phyloP scores from a whole-genome alignment of 2,888 invertebrate genomes.

The Sycophila texana region DNA sequence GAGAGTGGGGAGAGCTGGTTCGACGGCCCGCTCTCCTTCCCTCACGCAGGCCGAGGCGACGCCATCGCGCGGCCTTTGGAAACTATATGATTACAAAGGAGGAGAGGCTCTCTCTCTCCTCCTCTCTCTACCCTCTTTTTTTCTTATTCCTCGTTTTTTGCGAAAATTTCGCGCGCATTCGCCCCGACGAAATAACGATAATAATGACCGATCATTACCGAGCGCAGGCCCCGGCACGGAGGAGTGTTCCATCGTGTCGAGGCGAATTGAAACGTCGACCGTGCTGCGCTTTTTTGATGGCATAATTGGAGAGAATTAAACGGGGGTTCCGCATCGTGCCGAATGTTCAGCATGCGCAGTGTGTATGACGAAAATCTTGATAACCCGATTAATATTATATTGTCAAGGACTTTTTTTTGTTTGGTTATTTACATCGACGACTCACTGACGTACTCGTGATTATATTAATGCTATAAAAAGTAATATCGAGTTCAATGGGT shows the following conservation, averaged over 20 bases:
- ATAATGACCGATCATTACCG: slow-evolving; percentile 48
- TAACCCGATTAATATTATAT: neutral
- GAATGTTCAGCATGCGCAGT: slow-evolving; percentile 15
- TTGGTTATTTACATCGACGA: no score
- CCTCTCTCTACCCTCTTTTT: neutral
- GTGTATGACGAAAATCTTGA: neutral
- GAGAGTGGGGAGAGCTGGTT: slow-evolving; percentile 73
- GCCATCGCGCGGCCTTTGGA: slow-evolving; percentile 71
- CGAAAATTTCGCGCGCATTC: slow-evolving; percentile 59
- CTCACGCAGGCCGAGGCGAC: slow-evolving; percentile 63
- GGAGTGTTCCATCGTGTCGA: neutral
- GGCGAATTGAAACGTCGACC: slow-evolving; percentile 51
- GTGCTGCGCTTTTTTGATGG: slow-evolving; percentile 32
- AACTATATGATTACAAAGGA: slow-evolving; percentile 69
- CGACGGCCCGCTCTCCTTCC: slow-evolving; percentile 71
- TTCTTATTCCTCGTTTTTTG: slow-evolving; percentile 55
- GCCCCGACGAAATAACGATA: slow-evolving; percentile 26
- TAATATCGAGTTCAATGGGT: no score
- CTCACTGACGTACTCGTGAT: no score
- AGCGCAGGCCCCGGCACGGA: neutral
- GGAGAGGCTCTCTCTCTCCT: slow-evolving; percentile 2
- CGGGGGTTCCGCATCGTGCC: slow-evolving; percentile 36
- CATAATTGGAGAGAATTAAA: slow-evolving; percentile 52
- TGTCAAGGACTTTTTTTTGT: no score
- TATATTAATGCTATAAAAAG: no score